Evolutionary conservation across 2,888 invertebrate species (phyloP).

Genomic region (Meta bourneti): DNA sequence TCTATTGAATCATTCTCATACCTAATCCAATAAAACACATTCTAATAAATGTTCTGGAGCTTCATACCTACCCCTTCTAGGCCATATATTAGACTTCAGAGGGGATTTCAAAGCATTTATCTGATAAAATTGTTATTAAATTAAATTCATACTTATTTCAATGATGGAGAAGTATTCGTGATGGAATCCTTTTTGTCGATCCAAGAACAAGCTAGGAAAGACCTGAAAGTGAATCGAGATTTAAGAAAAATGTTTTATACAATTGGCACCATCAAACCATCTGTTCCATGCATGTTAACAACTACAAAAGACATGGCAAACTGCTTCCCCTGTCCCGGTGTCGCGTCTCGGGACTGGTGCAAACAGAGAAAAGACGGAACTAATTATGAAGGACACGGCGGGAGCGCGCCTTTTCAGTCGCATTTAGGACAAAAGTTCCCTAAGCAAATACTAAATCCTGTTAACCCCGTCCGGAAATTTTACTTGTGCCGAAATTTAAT

Average conservation of each 20-base stretch:
- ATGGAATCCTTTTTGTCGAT: too few species aligned
- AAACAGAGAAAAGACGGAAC: background rate
- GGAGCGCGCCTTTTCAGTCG: background rate
- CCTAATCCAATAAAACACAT: background rate
- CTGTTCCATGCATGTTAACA: too few species aligned
- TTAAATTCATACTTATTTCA: too few species aligned
- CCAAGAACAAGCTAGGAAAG: too few species aligned
- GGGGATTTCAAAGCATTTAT: too few species aligned
- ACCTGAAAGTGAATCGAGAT: too few species aligned
- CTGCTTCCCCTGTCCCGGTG: background rate
- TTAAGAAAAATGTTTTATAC: too few species aligned
- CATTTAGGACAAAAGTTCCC: slow-evolving; percentile 1
- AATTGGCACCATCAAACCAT: too few species aligned
- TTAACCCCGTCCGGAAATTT: slow-evolving; percentile 25
- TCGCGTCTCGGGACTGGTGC: slow-evolving; percentile 12
- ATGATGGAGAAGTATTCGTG: too few species aligned
- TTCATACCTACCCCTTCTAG: too few species aligned
- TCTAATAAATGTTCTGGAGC: background rate
- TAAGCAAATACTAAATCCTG: slow-evolving; percentile 30
- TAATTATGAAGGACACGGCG: slow-evolving; percentile 7
- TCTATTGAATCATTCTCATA: background rate
- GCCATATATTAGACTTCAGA: too few species aligned
- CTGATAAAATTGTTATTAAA: too few species aligned
- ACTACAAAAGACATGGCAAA: background rate
- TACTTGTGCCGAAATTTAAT: slow-evolving; percentile 54